Base-by-base conservation (phyloP, 2,797 vertebrate genomes). In the Hippocampus kuda region DNA sequence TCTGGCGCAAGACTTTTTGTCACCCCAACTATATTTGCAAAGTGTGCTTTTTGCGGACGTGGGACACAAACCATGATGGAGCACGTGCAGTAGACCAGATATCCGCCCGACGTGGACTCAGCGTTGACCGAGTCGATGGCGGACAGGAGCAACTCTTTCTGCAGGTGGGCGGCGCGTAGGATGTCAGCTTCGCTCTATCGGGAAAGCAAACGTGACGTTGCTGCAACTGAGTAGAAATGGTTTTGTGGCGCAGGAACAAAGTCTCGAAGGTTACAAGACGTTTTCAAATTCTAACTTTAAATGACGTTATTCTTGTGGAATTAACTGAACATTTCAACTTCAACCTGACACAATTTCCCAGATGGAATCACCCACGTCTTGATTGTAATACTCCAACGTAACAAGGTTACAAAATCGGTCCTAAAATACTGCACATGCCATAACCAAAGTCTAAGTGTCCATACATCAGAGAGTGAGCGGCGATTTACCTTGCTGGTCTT, bases 41-140 rank as follows among this genome's bases (percentile, higher is more conserved):
- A 38, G 24, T n/a, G 1, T 9, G n/a, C 16, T 18, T 1, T 1
- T 46, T n/a, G 11, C 3, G 27, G 12, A 2, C 3, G 61, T 16
- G 62, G 24, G 9, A 22, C n/a, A 70, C 72, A 22, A 73, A 99
- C 97, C 89, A 77, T 96, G 81, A 99, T 78, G 7, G 97, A 99
- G 71, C 97, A 99, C 20, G 97, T 99, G 75, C 95, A 98, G 86
- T 98, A 99, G 69, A 99, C 88, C 5, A 99, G 70, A 77, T 95
- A 99, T 73, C 97, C 96, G 12, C 97, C 97, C 0, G 93, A 91
- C 42, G 91, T 67, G 0, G 97, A 99, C 57, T 92, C 79, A 0
- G 96, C 96, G 1, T 93, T 95, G 66, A 98, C 90, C 0, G 94
- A 96, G 85, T 99, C 97, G 0, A 99, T 99, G 51, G 97, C 97